Conservation (phyloP, 2,888 invertebrate species). For the Zelleria hepariella region DNA sequence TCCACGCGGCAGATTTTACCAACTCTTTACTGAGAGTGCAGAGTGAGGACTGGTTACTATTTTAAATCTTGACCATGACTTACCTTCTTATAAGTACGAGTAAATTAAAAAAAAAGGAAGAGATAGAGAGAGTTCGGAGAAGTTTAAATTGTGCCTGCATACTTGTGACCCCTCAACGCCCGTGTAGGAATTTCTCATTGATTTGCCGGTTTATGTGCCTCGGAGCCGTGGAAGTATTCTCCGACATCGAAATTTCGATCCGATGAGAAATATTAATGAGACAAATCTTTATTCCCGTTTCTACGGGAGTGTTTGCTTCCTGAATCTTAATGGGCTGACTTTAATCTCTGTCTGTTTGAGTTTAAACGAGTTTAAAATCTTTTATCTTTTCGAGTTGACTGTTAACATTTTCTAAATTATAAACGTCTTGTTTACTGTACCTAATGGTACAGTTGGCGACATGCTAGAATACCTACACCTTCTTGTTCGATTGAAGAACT, state of each 20-base stretch:
- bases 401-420: no score
- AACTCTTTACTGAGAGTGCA: not conserved
- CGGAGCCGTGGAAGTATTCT: slow-evolving; percentile 53
- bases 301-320: slow-evolving; percentile 2
- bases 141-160: slow-evolving; percentile 22
- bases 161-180: slow-evolving; percentile 28
- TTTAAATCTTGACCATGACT: no score
- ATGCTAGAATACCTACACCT: no score
- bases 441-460: no score
- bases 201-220: slow-evolving; percentile 45
- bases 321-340: slow-evolving; percentile 2
- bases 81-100: no score
- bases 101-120: no score
- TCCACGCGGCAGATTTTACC: slow-evolving; percentile 53
- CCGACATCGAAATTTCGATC: slow-evolving; percentile 45
- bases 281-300: slow-evolving; percentile 33
- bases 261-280: slow-evolving; percentile 50
- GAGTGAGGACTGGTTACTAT: no score
- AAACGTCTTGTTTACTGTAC: no score
- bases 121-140: not conserved
- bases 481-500: no score
- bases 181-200: slow-evolving; percentile 55
- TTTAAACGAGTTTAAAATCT: not conserved
- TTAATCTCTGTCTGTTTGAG: not conserved
- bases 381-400: not conserved